Evolutionary conservation across 2,113 vertebrate genomes (phyloP).

Genomic region (Pavo muticus): DNA sequence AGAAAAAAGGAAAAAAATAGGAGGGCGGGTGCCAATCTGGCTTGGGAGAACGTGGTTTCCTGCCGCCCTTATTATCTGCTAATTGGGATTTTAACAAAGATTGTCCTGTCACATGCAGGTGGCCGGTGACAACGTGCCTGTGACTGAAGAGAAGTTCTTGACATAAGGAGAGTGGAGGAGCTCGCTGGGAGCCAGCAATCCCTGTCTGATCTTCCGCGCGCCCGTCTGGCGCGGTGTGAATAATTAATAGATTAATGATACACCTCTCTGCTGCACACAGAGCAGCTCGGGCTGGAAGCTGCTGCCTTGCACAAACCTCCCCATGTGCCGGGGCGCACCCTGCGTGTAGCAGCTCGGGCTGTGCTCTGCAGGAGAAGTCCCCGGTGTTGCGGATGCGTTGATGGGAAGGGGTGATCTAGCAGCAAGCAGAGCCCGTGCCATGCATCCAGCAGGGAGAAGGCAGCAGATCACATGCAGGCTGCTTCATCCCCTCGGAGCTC

Average conservation of each 20-base stretch:
- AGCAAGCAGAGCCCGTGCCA: background rate
- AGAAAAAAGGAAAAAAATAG: no score
- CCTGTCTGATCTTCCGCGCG: background rate
- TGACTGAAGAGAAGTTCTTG: background rate
- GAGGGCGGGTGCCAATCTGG: background rate
- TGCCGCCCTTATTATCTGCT: background rate
- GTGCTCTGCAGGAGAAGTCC: background rate
- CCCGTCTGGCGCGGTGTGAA: constrained; percentile 38
- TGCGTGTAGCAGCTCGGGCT: background rate
- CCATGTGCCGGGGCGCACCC: accelerated
- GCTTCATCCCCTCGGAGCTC: background rate
- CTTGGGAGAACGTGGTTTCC: background rate
- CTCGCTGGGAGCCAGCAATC: background rate
- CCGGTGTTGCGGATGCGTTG: background rate
- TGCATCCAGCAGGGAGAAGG: accelerated
- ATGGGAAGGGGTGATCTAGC: background rate
- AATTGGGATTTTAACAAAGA: constrained; percentile 54
- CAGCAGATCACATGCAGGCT: background rate
- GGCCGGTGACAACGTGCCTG: background rate
- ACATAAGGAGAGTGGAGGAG: background rate
- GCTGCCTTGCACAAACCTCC: background rate
- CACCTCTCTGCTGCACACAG: background rate
- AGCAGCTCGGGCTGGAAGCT: background rate
- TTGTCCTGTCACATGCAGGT: background rate
- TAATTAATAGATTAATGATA: constrained; percentile 52